These are phyloP conservation scores for Oncopodura yosiiana DNA, from an alignment of 1,140 invertebrate species.

Conservation along the genomic window DNA sequence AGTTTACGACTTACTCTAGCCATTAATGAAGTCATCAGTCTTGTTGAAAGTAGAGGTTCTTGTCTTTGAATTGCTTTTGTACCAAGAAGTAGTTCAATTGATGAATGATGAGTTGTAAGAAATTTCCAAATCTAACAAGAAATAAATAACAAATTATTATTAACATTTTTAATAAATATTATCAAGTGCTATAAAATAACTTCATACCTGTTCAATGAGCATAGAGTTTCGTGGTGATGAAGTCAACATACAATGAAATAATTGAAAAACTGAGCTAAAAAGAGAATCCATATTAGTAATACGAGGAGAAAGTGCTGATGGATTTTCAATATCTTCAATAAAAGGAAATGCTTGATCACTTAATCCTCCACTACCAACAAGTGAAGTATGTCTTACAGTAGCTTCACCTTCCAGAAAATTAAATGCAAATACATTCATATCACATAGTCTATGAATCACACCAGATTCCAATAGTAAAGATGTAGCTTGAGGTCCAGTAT, in stretches of 20 bases:
- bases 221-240: slow-evolving; percentile 12
- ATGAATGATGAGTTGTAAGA: slow-evolving; percentile 6
- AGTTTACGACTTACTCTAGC: slow-evolving; percentile 9
- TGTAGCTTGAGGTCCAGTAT: slow-evolving; percentile 15
- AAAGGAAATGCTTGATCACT: not conserved
- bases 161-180: not conserved
- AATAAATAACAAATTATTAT: slow-evolving; percentile 4
- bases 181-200: not conserved
- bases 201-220: slow-evolving; percentile 12
- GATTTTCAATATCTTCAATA: not conserved
- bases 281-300: slow-evolving; percentile 9
- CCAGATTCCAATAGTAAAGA: slow-evolving; percentile 18
- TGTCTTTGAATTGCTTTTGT: not conserved
- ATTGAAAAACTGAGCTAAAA: slow-evolving; percentile 16
- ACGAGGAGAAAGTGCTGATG: not conserved
- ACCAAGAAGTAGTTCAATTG: not conserved
- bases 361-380: not conserved
- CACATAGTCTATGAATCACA: slow-evolving; percentile 19
- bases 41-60: not conserved
- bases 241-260: slow-evolving; percentile 20
- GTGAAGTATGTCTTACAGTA: not conserved
- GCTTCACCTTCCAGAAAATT: slow-evolving; percentile 2
- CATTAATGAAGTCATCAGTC: slow-evolving; percentile 25
- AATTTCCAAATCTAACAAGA: slow-evolving; percentile 30
- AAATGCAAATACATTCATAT: slow-evolving; percentile 28